Base-by-base conservation (phyloP, 2,888 invertebrate genomes). In the Micoletzkya japonica region DNA sequence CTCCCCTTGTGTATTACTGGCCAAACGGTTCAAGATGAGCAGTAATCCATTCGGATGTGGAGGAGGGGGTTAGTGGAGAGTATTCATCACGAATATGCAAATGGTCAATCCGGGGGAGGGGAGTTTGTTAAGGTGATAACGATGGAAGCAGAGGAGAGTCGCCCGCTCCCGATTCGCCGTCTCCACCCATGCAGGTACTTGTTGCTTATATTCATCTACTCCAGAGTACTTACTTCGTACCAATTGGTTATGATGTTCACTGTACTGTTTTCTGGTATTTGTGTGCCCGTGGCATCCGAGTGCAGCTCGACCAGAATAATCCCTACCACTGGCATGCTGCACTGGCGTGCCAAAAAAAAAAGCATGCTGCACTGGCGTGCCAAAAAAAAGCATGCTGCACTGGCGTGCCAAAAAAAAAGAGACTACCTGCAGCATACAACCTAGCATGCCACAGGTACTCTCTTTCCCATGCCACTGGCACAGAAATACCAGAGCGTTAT, bases 21-120 rank as follows among this genome's bases (percentile, higher is more conserved):
- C 26, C 6, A 49, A 64, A 34, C 24, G 26, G 24, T 32, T 34
- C 34, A 49, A 52, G 4, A 64, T 64, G 63, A 64, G 63, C 36
- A 52, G 63, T 10, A 49, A 34, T 50, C 63, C 63, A 26, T 64
- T 64, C 52, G 63, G 60, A 39, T 44, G 44, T 7, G 60, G 63
- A 7, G 63, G 63, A 44, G 26, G 39, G 26, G 60, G 39, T 44
- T 30, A 26, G 20, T 61, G 44, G 44, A 44, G 44, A 14, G 10
- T 44, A 20, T 44, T 44, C 10, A 14, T 44, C 44, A 44, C 44
- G 10, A 44, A 44, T 14, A 44, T 44, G 44, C 44, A 44, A 44
- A 44, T 10, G 20, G 44, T 44, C 20, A 44, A 14, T 10, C 10
- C 44, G 10, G 20, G n/a, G n/a, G 20, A 44, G 20, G 10, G 44